Evolutionary conservation across 1,140 invertebrate species (phyloP), one percentile per base, ranked within the genome.

Genomic region (Drosophila pectinifera): DNA sequence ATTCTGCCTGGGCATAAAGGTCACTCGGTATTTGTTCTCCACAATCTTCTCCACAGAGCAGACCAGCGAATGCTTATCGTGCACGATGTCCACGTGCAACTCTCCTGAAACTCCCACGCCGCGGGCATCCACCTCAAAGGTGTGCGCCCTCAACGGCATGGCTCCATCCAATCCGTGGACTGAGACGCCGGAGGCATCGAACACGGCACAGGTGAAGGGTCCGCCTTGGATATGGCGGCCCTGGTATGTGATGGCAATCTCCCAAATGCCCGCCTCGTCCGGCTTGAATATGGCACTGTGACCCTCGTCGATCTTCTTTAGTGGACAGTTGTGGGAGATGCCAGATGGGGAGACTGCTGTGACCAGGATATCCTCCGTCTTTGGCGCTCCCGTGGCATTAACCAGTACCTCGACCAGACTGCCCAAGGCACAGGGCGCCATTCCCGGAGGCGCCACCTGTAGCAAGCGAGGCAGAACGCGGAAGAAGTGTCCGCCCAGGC

Each of bases 141-240:
- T 96, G 82, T 94, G 97, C 77, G 93, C 97, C 91, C 93, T 96
- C 92, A 95, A 82, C 0, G 97, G 95, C 77, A 96, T 93, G 36
- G 96, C 95, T 39, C 96, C 95, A 88, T 98, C 97, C 4, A 95
- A 80, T 2, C 94, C 94, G 59, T 93, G 93, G 53, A 98, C 95
- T 64, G 96, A 95, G 14, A 99, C 96, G 14, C 97, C 96, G 70
- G 97, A 96, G 1, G 98, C 97, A 93, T 99, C 98, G 83, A 98
- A 99, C 0, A 99, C 98, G 90, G 98, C 97, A 91, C 98, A 99
- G 1, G 96, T 97, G 93, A 99, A 99, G 4, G 98, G 98, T 55
- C 98, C 98, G 46, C 98, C 98, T 92, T 97, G 96, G 78, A 99
- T 99, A 91, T 99, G 97, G 90, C 98, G 96, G 38, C 97, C 97